phyloP scores from a whole-genome alignment of 2,888 invertebrate genomes.

The Poecilus cupreus region DNA sequence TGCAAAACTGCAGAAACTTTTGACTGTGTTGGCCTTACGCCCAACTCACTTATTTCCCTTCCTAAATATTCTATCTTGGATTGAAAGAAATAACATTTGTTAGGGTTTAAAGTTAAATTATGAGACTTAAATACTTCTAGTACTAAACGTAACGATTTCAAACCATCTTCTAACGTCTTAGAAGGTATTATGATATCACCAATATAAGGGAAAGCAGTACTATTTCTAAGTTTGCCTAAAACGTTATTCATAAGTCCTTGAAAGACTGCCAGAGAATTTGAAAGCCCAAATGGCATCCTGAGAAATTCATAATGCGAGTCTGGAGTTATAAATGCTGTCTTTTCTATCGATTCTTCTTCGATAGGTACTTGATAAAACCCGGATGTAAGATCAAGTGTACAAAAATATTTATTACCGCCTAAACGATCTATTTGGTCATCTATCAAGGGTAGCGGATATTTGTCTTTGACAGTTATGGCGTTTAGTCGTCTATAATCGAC shows the following conservation, averaged over 20 bases:
- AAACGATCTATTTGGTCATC: too few species aligned
- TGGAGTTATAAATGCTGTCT: constrained; percentile 66
- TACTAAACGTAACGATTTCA: neutral
- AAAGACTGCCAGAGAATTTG: too few species aligned
- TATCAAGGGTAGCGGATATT: constrained; percentile 66
- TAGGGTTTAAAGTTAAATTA: neutral
- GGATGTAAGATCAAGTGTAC: constrained; percentile 65
- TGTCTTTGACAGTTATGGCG: constrained; percentile 64
- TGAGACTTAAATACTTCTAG: neutral
- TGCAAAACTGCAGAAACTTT: constrained; percentile 59
- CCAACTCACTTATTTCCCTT: constrained; percentile 48
- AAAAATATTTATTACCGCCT: too few species aligned
- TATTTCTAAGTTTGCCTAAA: neutral
- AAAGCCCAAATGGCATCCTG: too few species aligned
- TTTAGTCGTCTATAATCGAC: constrained; percentile 66
- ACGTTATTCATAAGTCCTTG: too few species aligned
- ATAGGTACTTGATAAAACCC: constrained; percentile 67
- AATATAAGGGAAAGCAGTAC: constrained; percentile 46
- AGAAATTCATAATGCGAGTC: constrained; percentile 67
- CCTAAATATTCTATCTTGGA: constrained; percentile 56
- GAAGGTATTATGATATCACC: constrained; percentile 54
- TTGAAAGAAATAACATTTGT: constrained; percentile 7
- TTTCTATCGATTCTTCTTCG: constrained; percentile 62
- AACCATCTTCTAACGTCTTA: neutral
- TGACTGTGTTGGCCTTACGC: constrained; percentile 62